Conservation (phyloP, 2,797 vertebrate species). For the Xenentodon cancila region DNA sequence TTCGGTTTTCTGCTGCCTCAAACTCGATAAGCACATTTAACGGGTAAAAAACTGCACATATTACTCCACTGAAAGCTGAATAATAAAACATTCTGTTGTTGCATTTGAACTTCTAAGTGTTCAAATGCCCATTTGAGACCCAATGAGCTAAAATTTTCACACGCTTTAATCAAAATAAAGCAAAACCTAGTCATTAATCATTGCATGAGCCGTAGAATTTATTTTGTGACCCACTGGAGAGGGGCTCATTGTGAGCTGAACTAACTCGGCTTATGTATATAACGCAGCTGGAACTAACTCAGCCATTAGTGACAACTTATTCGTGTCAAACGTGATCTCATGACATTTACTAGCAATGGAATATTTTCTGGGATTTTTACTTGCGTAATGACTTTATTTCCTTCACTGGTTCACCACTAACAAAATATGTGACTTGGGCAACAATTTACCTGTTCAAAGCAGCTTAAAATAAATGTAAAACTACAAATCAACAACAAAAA, state of each 20-base stretch:
- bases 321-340: no score
- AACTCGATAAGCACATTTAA: not conserved
- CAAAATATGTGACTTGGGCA: no score
- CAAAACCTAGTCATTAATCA: slow-evolving; percentile 12
- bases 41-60: not conserved
- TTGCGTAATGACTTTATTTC: no score
- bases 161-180: slow-evolving; percentile 3
- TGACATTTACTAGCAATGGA: no score
- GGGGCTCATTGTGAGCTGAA: not conserved
- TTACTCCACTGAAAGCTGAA: slow-evolving; percentile 1
- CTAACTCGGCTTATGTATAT: not conserved
- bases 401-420: no score
- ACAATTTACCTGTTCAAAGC: no score
- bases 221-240: slow-evolving; percentile 3
- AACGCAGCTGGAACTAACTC: not conserved
- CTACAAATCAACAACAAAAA: no score
- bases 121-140: slow-evolving; percentile 6
- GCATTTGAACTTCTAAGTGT: not conserved
- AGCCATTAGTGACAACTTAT: no score
- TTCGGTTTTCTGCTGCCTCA: not conserved
- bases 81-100: not conserved
- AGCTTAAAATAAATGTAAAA: no score
- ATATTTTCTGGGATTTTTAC: no score
- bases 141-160: slow-evolving; percentile 1
- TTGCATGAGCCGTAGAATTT: not conserved